phyloP scores from a whole-genome alignment of 2,797 vertebrate species.

The Enteromius unitaeniatus region DNA sequence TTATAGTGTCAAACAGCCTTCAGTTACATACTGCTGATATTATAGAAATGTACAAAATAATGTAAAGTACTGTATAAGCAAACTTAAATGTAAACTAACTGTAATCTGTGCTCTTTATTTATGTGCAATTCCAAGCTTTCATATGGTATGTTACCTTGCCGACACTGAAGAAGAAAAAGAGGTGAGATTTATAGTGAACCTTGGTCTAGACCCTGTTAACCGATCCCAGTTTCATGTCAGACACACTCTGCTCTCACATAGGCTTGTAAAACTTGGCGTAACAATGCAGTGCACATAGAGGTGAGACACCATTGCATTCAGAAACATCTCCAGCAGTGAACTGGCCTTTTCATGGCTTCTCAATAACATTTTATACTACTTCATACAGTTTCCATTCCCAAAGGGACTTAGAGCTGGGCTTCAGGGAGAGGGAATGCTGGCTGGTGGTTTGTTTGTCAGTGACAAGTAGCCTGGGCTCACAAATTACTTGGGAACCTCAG shows the following conservation, averaged over 20 bases:
- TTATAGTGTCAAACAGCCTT: not conserved
- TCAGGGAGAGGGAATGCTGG: not conserved
- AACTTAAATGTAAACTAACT: not conserved
- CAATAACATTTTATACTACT: slow-evolving; percentile 40
- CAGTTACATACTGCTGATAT: not conserved
- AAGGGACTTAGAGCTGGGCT: not conserved
- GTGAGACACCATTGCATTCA: slow-evolving; percentile 37
- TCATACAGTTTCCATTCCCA: slow-evolving; percentile 10
- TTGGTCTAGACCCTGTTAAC: slow-evolving; percentile 54
- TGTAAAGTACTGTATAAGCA: not conserved
- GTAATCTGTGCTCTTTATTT: slow-evolving; percentile 2
- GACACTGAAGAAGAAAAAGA: slow-evolving; percentile 25
- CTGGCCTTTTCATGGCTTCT: slow-evolving; percentile 44
- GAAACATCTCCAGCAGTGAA: slow-evolving; percentile 26
- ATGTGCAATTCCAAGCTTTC: slow-evolving; percentile 17
- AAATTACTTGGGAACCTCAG: slow-evolving; percentile 55
- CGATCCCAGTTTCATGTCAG: slow-evolving; percentile 59
- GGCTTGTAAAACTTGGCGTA: slow-evolving; percentile 58
- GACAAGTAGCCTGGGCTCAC: slow-evolving; percentile 47
- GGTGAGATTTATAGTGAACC: slow-evolving; percentile 56
- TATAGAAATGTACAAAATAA: not conserved
- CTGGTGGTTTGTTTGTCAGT: slow-evolving; percentile 61
- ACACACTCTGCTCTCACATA: slow-evolving; percentile 53
- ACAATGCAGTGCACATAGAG: slow-evolving; percentile 44
- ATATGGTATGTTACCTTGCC: slow-evolving; percentile 34